Evolutionary conservation across 2,888 invertebrate genomes (phyloP).

Genomic region (Sarcophaga subvicina): DNA sequence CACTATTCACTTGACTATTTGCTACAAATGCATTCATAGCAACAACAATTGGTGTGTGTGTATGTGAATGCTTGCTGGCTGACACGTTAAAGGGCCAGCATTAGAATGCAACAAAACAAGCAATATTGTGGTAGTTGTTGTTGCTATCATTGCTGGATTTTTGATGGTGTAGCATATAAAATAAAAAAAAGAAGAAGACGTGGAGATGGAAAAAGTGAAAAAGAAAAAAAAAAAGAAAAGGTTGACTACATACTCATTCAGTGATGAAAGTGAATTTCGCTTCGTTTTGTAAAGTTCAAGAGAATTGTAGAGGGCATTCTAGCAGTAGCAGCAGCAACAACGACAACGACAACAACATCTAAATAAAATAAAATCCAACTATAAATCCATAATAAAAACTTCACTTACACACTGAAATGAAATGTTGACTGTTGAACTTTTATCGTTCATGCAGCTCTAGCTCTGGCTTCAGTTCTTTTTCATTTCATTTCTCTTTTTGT

Average conservation of each 20-base stretch:
- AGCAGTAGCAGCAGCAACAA: background rate
- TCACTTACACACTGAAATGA: conserved; percentile 22
- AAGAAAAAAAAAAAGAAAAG: background rate
- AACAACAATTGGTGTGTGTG: conserved; percentile 35
- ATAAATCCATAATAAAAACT: conserved; percentile 61
- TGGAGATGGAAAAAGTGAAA: too few relatives aligned
- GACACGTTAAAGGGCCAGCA: too few relatives aligned
- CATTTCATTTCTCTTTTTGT: conserved; percentile 7
- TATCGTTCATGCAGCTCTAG: background rate
- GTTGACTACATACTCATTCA: conserved; percentile 38
- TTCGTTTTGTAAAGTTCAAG: conserved; percentile 61
- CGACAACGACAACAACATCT: conserved; percentile 3
- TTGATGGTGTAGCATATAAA: conserved; percentile 22
- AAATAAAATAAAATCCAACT: conserved; percentile 37
- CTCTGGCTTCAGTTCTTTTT: too few relatives aligned
- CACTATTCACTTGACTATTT: conserved; percentile 44
- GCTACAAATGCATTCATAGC: conserved; percentile 16
- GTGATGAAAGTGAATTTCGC: conserved; percentile 69
- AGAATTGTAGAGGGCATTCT: conserved; percentile 54
- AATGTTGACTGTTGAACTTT: conserved; percentile 37
- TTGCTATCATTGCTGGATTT: conserved; percentile 10
- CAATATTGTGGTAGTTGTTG: conserved; percentile 14
- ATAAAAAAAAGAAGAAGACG: conserved; percentile 2
- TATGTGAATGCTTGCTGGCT: conserved; percentile 20
- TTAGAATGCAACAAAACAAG: background rate